Conservation (phyloP, 2,113 vertebrate genomes). For the Hypocryptadius cinnamomeus region DNA sequence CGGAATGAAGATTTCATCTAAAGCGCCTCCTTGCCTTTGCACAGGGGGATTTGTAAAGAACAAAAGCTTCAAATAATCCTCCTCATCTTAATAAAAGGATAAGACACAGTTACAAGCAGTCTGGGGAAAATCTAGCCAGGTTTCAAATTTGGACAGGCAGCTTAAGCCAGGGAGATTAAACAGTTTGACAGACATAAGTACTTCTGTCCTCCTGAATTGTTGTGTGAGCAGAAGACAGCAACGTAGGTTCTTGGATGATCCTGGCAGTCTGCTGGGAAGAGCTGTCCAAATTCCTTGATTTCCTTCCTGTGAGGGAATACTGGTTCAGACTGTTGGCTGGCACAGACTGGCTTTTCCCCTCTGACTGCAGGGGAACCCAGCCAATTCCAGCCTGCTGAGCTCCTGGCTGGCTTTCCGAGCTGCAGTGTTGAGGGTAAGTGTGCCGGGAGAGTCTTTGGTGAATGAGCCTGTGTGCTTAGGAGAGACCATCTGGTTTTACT, state of each 20-base stretch:
- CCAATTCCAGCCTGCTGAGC: not conserved
- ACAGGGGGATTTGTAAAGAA: constrained; percentile 18
- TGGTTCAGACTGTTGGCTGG: not conserved
- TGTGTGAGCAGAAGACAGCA: not conserved
- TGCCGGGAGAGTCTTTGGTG: not conserved
- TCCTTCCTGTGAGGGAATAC: not conserved
- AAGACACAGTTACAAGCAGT: constrained; percentile 27
- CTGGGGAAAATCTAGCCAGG: constrained; percentile 22
- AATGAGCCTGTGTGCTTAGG: constrained; percentile 1
- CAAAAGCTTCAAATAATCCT: constrained; percentile 41
- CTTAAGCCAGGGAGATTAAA: constrained; percentile 2
- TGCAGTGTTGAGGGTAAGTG: not conserved
- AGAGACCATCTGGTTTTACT: constrained; percentile 31
- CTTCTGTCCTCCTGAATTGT: not conserved
- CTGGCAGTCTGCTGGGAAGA: not conserved
- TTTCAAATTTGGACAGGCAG: not conserved
- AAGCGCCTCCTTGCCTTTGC: not conserved
- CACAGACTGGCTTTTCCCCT: not conserved
- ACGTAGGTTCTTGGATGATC: not conserved
- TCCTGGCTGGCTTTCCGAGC: not conserved
- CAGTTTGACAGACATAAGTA: not conserved
- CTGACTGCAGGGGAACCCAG: not conserved
- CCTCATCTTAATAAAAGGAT: constrained; percentile 47
- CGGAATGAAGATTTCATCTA: not conserved
- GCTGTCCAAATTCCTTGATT: not conserved